Conservation (phyloP, 2,888 invertebrate species). For the Dryadula phaetusa region DNA sequence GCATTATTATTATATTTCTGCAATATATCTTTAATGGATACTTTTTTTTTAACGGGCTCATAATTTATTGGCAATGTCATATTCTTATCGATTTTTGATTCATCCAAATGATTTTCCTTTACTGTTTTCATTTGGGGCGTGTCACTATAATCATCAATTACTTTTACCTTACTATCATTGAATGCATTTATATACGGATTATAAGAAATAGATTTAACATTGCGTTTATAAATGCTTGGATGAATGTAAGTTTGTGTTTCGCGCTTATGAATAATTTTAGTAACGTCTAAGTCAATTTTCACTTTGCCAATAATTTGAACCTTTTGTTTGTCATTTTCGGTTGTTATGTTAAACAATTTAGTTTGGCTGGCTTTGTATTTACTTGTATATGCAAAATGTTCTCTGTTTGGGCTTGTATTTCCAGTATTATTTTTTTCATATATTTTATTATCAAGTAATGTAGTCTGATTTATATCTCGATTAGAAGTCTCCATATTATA, state of each 20-base stretch:
- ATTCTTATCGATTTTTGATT: constrained; percentile 3
- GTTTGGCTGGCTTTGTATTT: constrained; percentile 58
- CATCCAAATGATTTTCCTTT: background rate
- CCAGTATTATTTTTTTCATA: background rate
- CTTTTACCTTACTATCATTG: background rate
- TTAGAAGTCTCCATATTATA: background rate
- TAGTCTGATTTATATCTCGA: background rate
- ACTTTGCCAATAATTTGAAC: constrained; percentile 62
- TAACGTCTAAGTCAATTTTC: constrained; percentile 67
- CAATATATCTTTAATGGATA: constrained; percentile 56
- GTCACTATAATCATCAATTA: background rate
- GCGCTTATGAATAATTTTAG: constrained; percentile 55
- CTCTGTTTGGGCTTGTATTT: background rate
- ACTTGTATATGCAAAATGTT: constrained; percentile 47
- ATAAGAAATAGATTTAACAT: background rate
- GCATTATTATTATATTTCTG: constrained; percentile 63
- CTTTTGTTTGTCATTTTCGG: constrained; percentile 53
- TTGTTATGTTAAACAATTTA: constrained; percentile 56
- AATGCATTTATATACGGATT: background rate
- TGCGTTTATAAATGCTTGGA: background rate
- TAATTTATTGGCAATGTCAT: background rate
- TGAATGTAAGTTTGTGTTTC: constrained; percentile 33
- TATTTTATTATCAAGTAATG: background rate
- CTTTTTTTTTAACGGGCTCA: background rate
- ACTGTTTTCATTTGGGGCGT: background rate